Percentiles rank a stretch among this genome's conserved stretches.
phyloP scores from a whole-genome alignment of 2,888 invertebrate species.

The Oscheius sp. region DNA sequence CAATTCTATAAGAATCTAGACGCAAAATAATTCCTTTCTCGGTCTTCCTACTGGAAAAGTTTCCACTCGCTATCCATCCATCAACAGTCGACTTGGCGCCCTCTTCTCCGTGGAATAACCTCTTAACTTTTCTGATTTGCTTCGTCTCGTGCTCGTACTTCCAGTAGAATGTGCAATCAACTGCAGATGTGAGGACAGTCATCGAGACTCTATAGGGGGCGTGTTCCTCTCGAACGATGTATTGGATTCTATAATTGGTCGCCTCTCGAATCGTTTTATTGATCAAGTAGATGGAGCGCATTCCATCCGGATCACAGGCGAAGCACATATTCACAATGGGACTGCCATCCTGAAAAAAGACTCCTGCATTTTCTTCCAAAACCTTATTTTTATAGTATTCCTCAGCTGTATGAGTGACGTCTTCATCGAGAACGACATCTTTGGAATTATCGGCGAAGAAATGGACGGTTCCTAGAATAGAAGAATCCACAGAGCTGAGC shows the following conservation, averaged over 20 bases:
- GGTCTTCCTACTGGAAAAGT: background rate
- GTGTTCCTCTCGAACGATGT: constrained; percentile 23
- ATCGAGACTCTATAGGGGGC: constrained; percentile 12
- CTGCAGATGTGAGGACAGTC: constrained; percentile 8
- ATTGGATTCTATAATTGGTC: background rate
- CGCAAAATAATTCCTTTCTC: background rate
- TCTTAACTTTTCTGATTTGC: background rate
- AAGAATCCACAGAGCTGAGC: background rate
- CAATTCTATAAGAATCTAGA: background rate
- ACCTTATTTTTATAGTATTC: constrained; percentile 6
- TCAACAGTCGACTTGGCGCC: background rate
- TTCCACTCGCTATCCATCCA: background rate
- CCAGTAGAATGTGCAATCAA: constrained; percentile 28
- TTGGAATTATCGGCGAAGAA: constrained; percentile 19
- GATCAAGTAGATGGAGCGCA: constrained; percentile 11
- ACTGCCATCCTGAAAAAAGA: background rate
- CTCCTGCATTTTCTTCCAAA: no score
- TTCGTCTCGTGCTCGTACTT: constrained; percentile 3
- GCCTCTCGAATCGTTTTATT: background rate
- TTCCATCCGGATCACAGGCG: constrained; percentile 20
- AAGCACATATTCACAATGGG: constrained; percentile 9
- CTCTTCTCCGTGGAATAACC: background rate
- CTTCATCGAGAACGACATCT: background rate
- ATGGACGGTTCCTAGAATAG: background rate
- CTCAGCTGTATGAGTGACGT: background rate